Evolutionary conservation across 1,140 invertebrate genomes (phyloP).

Genomic region (Ceratitis capitata): DNA sequence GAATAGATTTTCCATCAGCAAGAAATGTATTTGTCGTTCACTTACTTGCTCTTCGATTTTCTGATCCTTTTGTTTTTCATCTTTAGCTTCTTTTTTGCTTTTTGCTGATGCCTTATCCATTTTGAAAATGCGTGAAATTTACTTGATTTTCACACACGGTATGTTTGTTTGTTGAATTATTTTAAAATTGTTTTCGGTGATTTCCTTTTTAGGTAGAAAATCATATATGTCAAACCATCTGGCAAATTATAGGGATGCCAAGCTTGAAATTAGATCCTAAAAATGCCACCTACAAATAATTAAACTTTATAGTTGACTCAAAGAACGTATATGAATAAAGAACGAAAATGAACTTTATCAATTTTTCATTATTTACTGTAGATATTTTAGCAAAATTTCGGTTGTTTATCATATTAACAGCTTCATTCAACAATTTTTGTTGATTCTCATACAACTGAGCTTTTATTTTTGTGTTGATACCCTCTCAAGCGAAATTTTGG

Average conservation of each 20-base stretch:
- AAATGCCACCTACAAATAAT: neutral
- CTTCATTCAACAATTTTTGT: no score
- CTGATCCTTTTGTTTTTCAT: constrained; percentile 59
- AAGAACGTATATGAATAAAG: no score
- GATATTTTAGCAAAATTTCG: no score
- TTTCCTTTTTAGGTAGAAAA: constrained; percentile 34
- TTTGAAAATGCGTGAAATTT: constrained; percentile 38
- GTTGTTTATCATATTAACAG: no score
- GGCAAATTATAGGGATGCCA: neutral
- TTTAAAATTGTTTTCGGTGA: constrained; percentile 25
- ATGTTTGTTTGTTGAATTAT: neutral
- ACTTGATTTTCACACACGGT: constrained; percentile 2
- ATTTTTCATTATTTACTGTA: no score
- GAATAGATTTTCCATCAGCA: neutral
- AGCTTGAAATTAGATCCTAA: neutral
- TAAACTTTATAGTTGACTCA: no score
- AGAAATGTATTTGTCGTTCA: neutral
- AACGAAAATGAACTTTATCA: no score
- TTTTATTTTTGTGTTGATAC: no score
- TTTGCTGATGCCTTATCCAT: constrained; percentile 52
- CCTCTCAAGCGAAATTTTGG: no score
- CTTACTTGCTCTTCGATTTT: constrained; percentile 60
- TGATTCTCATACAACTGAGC: no score
- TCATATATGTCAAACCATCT: neutral
- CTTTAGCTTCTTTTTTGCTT: constrained; percentile 55